These are phyloP conservation scores for Trididemnum nubilum DNA, from an alignment of 23 tunicate species.

Conservation along the genomic window DNA sequence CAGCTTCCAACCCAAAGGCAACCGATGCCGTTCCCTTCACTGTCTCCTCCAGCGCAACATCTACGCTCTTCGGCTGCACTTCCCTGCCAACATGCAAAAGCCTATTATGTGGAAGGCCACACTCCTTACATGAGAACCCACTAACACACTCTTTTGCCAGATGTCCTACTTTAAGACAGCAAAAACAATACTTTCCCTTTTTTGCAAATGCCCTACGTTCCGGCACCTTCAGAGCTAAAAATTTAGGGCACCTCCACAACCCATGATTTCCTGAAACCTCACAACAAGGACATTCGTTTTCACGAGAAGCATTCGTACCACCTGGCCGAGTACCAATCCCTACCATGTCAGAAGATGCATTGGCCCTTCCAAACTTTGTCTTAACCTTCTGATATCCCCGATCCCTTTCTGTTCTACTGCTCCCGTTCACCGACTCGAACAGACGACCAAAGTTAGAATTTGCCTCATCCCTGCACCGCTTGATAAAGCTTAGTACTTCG, in stretches of 20 bases:
- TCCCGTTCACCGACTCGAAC: not conserved
- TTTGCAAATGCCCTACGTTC: not conserved
- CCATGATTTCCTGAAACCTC: no score
- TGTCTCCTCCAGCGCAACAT: not conserved
- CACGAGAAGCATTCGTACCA: no score
- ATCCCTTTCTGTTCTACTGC: no score
- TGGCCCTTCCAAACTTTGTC: no score
- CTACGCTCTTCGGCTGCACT: no score
- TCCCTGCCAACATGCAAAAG: not conserved
- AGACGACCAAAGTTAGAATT: conserved; percentile 15
- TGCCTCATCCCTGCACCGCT: not conserved
- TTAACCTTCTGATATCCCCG: no score
- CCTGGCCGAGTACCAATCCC: no score
- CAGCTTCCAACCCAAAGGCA: not conserved
- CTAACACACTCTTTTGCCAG: not conserved
- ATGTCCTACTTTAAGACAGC: not conserved
- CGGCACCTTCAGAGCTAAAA: not conserved
- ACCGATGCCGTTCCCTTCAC: not conserved
- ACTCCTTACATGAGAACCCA: not conserved
- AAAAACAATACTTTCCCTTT: not conserved
- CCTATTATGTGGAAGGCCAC: not conserved
- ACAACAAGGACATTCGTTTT: no score
- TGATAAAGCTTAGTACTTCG: not conserved
- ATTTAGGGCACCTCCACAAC: not conserved
- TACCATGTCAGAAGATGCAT: no score